Evolutionary conservation across 2,888 invertebrate genomes (phyloP).

Genomic region (Erebia ligea): DNA sequence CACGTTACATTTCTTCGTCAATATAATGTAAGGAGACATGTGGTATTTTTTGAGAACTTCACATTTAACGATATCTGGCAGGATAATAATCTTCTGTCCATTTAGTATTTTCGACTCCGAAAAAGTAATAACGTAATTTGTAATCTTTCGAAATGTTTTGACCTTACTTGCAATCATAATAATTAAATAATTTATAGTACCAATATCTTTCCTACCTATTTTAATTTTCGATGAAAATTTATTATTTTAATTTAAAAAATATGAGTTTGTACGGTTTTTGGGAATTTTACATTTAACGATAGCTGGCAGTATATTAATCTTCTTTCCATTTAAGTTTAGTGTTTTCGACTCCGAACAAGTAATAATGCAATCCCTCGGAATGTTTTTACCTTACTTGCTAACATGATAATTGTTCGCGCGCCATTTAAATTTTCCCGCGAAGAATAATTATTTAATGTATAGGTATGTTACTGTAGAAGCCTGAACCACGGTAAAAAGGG

Average conservation of each 20-base stretch:
- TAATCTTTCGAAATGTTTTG: slow-evolving; percentile 6
- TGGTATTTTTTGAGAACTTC: neutral
- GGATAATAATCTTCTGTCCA: neutral
- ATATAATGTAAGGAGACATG: slow-evolving; percentile 8
- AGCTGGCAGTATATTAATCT: slow-evolving; percentile 1
- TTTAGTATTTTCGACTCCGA: neutral
- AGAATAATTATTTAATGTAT: too few relatives aligned
- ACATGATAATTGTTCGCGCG: too few relatives aligned
- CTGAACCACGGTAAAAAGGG: too few relatives aligned
- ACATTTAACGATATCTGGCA: slow-evolving; percentile 15
- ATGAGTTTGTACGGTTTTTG: neutral
- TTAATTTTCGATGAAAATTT: too few relatives aligned
- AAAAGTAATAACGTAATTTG: slow-evolving; percentile 6
- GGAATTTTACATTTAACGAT: slow-evolving; percentile 5
- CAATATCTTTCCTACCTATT: too few relatives aligned
- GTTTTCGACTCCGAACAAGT: neutral
- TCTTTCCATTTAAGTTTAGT: neutral
- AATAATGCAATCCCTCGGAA: slow-evolving; percentile 7
- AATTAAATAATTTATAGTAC: too few relatives aligned
- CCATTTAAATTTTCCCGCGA: too few relatives aligned
- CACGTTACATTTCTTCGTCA: slow-evolving; percentile 6
- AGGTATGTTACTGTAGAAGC: too few relatives aligned
- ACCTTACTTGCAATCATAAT: too few relatives aligned
- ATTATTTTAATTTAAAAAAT: too few relatives aligned
- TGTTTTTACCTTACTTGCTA: too few relatives aligned